Percentiles rank a stretch among this genome's conserved stretches.
Conservation (phyloP, 2,113 vertebrate species). For the Taurulus bubalis region DNA sequence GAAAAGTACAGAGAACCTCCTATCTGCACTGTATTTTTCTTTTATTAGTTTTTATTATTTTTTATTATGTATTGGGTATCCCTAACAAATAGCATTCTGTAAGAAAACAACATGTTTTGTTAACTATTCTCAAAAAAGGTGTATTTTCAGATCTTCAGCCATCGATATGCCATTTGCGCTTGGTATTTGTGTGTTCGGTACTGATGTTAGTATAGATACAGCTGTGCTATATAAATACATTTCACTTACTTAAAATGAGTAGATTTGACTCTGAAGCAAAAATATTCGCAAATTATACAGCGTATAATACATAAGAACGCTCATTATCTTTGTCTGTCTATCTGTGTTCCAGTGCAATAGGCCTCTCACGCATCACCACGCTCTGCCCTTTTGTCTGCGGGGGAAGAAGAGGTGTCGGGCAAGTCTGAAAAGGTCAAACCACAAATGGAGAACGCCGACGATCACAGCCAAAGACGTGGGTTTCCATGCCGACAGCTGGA, state of each 20-base stretch:
- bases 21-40: too few relatives aligned
- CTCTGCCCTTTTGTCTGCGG: slow-evolving; percentile 28
- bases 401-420: background rate
- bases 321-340: background rate
- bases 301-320: too few relatives aligned
- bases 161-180: background rate
- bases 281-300: background rate
- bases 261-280: background rate
- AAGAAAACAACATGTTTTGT: too few relatives aligned
- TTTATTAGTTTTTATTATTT: too few relatives aligned
- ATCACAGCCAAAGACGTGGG: slow-evolving; percentile 25
- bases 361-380: slow-evolving; percentile 20
- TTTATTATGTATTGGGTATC: too few relatives aligned
- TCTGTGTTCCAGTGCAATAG: background rate
- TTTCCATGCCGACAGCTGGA: slow-evolving; percentile 47
- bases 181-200: background rate
- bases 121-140: too few relatives aligned
- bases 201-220: background rate
- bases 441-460: slow-evolving; percentile 36
- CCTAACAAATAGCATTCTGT: too few relatives aligned
- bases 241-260: background rate
- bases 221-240: background rate
- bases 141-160: too few relatives aligned
- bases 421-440: slow-evolving; percentile 67
- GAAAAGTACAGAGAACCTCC: too few relatives aligned